A percentile compares a stretch with the other conserved stretches of the same genome.
Conservation (phyloP, 2,888 invertebrate species). For the Candidula unifasciata region DNA sequence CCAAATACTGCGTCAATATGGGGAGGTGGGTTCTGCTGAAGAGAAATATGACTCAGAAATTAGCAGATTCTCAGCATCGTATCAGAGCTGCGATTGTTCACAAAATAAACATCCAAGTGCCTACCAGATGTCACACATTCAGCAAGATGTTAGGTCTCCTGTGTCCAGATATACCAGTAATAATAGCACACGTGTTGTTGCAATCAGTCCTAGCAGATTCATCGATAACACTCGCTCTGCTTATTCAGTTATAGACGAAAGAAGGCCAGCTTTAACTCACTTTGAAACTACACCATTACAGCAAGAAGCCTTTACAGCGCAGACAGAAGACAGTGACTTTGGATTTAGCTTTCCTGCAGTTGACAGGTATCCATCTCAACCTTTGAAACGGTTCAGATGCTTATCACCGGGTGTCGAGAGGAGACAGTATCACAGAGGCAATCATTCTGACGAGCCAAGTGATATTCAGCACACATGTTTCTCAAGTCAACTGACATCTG, state of each 20-base stretch:
- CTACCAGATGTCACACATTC: not conserved
- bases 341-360: not conserved
- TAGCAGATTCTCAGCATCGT: not conserved
- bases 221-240: not conserved
- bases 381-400: not conserved
- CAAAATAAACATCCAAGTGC: not conserved
- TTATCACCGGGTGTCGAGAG: not conserved
- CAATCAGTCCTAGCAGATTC: not conserved
- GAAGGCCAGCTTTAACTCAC: not conserved
- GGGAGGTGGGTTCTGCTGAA: too few relatives aligned
- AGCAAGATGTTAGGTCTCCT: not conserved
- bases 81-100: not conserved
- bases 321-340: not conserved
- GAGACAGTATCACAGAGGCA: not conserved
- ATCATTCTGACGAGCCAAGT: not conserved
- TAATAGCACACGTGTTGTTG: not conserved
- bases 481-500: too few relatives aligned
- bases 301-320: not conserved
- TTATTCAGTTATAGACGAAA: not conserved
- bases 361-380: not conserved
- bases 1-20: too few relatives aligned
- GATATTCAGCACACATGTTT: too few relatives aligned
- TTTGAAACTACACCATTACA: not conserved
- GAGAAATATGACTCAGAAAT: not conserved
- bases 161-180: not conserved